Evolutionary conservation across 2,797 vertebrate species (phyloP).

Genomic region (Channa striata): DNA sequence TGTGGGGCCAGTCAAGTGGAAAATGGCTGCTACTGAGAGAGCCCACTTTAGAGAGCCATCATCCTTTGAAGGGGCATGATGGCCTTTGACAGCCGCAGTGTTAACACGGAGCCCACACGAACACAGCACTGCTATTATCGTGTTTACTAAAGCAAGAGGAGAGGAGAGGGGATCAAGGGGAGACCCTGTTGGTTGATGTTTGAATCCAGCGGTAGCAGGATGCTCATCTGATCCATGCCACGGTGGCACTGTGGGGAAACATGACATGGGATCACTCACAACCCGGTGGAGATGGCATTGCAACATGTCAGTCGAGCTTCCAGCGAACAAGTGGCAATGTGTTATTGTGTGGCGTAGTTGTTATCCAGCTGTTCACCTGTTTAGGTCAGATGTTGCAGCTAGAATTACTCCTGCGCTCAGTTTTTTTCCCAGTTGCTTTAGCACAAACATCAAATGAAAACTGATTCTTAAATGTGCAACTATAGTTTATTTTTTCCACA

Average conservation of each 20-base stretch:
- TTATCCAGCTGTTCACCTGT: conserved; percentile 23
- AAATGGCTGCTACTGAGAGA: conserved; percentile 84
- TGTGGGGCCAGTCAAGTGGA: conserved; percentile 86
- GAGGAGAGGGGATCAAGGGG: conserved; percentile 66
- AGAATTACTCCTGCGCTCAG: too few relatives aligned
- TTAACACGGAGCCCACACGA: conserved; percentile 79
- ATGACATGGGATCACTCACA: conserved; percentile 65
- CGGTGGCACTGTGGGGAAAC: conserved; percentile 60
- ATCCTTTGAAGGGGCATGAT: conserved; percentile 85
- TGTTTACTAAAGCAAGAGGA: conserved; percentile 80
- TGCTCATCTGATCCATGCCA: conserved; percentile 43
- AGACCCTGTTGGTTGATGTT: conserved; percentile 69
- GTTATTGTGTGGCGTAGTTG: conserved; percentile 25
- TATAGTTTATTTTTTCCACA: too few relatives aligned
- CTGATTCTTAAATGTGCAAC: too few relatives aligned
- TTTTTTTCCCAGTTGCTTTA: conserved; percentile 16
- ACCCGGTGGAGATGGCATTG: conserved; percentile 64
- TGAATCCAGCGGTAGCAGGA: conserved; percentile 60
- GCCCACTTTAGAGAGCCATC: conserved; percentile 86
- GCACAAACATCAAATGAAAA: not conserved
- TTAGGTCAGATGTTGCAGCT: conserved; percentile 14
- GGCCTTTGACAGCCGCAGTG: conserved; percentile 84
- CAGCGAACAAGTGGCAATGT: conserved; percentile 22
- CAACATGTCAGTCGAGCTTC: conserved; percentile 52
- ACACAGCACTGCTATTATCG: conserved; percentile 76